Evolutionary conservation across 2,113 vertebrate species (phyloP), one percentile per base, ranked within the genome.

Genomic region (Anhinga anhinga): DNA sequence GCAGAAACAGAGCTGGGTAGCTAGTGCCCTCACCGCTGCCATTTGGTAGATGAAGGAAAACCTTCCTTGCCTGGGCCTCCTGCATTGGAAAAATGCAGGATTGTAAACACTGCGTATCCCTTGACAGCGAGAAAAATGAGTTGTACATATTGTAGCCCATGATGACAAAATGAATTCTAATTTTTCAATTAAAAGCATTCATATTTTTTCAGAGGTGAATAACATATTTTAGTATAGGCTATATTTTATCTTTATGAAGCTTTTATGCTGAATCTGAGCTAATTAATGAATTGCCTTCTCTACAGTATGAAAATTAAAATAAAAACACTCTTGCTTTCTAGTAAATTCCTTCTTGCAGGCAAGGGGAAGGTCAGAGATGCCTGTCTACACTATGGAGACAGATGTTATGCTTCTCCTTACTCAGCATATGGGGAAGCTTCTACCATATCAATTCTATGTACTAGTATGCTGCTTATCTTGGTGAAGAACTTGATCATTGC

Each of bases 11-110:
- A 30, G 36, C 7, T 1, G 2, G 27, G 11, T 34, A 16, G 11
- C 36, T 7, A 1, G 15, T 4, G 8, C 15, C 13, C 21, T 92
- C 34, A 4, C 19, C 0, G 2, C 26, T 34, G 7, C 69, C 13
- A 3, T 26, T 53, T 26, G 29, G 42, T 63, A 63, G 58, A 19
- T 38, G 82, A 42, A 38, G 14, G n/a, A 36, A 49, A 86, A n/a
- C 23, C 7, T 30, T 47, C 18, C 18, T 32, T 52, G 36, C 21
- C 23, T 2, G 9, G 40, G 7, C 16, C 9, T 61, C 42, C 38
- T 23, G 53, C 3, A 0, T 6, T 44, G 61, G n/a, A n/a, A 55
- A 74, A 36, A 30, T 30, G 44, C 10, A 18, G 40, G 8, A 5
- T 11, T 62, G 17, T 18, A 20, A 63, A 8, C 15, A 20, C 32